Evolutionary conservation across 2,113 vertebrate genomes (phyloP).

Genomic region (Cephalopterus ornatus): DNA sequence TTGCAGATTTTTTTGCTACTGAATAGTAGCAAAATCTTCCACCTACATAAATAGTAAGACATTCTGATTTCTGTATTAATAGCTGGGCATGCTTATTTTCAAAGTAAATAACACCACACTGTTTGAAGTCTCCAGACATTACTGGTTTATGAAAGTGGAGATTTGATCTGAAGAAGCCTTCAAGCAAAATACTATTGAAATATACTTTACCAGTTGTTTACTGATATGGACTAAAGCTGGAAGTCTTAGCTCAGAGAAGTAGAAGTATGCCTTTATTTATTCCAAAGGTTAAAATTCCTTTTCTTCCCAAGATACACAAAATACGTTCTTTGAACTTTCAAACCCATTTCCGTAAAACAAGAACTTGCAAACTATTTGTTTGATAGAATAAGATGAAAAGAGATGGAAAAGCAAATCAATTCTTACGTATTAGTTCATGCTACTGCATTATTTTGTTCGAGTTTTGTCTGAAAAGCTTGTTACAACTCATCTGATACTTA

Average conservation of each 20-base stretch:
- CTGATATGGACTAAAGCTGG: background rate
- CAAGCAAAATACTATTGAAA: background rate
- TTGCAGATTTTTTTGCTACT: background rate
- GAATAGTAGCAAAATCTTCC: background rate
- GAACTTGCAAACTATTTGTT: fast-evolving
- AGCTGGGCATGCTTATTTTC: background rate
- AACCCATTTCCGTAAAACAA: background rate
- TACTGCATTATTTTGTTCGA: background rate
- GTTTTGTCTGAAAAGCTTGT: background rate
- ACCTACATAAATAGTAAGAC: background rate
- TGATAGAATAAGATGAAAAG: background rate
- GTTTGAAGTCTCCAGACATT: background rate
- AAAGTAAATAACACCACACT: background rate
- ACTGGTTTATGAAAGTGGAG: background rate
- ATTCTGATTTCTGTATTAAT: background rate
- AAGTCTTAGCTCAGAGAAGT: background rate
- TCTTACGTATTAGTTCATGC: background rate
- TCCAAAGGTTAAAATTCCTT: background rate
- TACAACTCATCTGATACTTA: background rate
- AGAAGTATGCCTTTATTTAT: background rate
- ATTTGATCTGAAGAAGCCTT: background rate
- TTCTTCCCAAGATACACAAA: background rate
- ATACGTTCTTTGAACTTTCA: background rate
- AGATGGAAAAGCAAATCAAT: background rate
- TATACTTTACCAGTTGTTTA: background rate